Evolutionary conservation across 2,888 invertebrate genomes (phyloP), one percentile per base, ranked within the genome.

Genomic region (Myopa tessellatipennis): DNA sequence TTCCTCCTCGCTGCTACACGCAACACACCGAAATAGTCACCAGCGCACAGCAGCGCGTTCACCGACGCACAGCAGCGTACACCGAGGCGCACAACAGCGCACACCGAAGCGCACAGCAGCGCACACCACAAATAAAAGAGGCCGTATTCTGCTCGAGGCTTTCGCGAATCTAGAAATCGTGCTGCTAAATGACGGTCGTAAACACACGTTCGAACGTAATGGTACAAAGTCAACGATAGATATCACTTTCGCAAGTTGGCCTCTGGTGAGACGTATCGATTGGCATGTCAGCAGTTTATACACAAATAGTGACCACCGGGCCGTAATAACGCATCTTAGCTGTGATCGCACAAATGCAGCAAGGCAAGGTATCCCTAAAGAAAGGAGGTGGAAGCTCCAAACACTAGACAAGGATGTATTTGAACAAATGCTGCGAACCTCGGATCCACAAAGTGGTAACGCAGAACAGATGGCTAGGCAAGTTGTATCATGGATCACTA

Each of bases 111-210:
- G 2, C 26, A 26, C 26, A 26, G 26, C 26, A 26, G 26, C 26
- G 26, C 16, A 12, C 1, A 14, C n/a, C 1, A 75, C 55, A 16
- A 67, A 52, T 52, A 16, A 16, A n/a, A 67, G 55, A 55, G 55
- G 68, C 36, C 26, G 55, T 26, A 16, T 26, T 6, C 68, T 74
- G 12, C 74, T 74, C 10, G 74, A 74, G 63, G 26, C 45, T 4
- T 45, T 74, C 50, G 45, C 65, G 18, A 45, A 14, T 8, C 36
- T 74, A 16, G 65, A 74, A 12, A n/a, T 74, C 18, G 74, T n/a
- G 0, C 65, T 74, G 50, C 65, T 65, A 7, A 45, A 74, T 50
- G 50, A n/a, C 18, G 45, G 50, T 16, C 14, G 18, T 12, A n/a
- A 55, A 38, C 40, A 61, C 65, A 74, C 74, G 0, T 67, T 75